These are phyloP conservation scores for Microchrysa polita DNA, from an alignment of 2,888 invertebrate genomes.

Conservation along the genomic window DNA sequence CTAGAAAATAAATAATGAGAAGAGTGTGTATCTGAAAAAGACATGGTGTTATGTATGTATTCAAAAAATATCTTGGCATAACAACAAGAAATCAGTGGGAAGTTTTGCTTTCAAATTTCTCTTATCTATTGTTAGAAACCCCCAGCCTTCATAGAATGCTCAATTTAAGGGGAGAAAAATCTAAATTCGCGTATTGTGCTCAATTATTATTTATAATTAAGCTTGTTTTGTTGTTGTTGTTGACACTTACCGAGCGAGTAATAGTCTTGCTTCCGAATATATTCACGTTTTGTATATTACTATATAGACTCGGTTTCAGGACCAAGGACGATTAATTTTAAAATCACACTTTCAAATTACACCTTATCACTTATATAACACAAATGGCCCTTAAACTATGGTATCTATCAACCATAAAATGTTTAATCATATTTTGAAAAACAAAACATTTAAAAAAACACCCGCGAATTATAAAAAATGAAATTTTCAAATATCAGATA, in stretches of 20 bases:
- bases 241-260: too few species aligned
- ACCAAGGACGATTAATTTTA: neutral
- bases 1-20: too few species aligned
- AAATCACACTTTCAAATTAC: constrained; percentile 7
- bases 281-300: neutral
- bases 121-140: constrained; percentile 24
- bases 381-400: neutral
- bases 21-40: too few species aligned
- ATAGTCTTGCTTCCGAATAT: neutral
- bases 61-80: constrained; percentile 32
- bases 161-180: neutral
- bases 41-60: too few species aligned
- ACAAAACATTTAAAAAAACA: neutral
- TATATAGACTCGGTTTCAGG: neutral
- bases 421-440: constrained; percentile 34
- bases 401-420: constrained; percentile 14
- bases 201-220: too few species aligned
- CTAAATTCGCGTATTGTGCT: neutral
- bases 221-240: too few species aligned
- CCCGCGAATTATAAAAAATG: neutral
- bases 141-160: constrained; percentile 2
- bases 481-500: too few species aligned
- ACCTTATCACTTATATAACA: constrained; percentile 34
- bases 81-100: constrained; percentile 2
- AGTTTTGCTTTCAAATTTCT: neutral